These are phyloP conservation scores for Dicrurus megarhynchus DNA, from an alignment of 2,113 vertebrate species.

Conservation along the genomic window DNA sequence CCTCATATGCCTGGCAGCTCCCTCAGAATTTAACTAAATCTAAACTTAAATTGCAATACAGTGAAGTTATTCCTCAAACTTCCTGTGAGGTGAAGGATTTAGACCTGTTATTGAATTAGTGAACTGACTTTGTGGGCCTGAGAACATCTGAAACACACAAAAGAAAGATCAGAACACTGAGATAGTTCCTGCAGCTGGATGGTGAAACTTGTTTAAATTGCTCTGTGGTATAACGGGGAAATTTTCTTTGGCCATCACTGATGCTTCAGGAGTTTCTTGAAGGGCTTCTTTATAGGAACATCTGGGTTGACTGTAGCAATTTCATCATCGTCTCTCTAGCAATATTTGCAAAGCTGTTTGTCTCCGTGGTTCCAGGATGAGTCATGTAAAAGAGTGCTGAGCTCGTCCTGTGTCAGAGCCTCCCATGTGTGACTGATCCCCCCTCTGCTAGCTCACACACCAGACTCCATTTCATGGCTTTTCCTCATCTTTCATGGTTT, in stretches of 20 bases:
- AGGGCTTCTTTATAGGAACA: constrained; percentile 18
- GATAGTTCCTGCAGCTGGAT: not conserved
- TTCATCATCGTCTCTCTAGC: not conserved
- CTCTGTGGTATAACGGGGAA: not conserved
- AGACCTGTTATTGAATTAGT: not conserved
- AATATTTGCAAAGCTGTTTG: constrained; percentile 41
- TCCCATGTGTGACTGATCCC: constrained; percentile 36
- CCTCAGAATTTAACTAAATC: not conserved
- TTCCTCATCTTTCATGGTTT: constrained; percentile 60
- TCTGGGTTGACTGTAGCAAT: not conserved
- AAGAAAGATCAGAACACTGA: not conserved
- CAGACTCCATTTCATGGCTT: constrained; percentile 59
- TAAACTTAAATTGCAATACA: not conserved
- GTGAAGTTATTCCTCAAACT: not conserved
- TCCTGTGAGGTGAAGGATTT: not conserved
- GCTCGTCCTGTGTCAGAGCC: constrained; percentile 13
- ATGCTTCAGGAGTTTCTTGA: constrained; percentile 33
- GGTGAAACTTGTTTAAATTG: not conserved
- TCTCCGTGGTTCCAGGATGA: not conserved
- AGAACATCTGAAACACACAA: not conserved
- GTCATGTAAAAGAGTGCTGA: constrained; percentile 4
- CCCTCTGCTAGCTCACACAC: constrained; percentile 12
- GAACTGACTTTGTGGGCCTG: not conserved
- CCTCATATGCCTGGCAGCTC: not conserved
- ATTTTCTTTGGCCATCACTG: constrained; percentile 35